Evolutionary conservation across 2,888 invertebrate genomes (phyloP).

Genomic region (Ptychoptera contaminata): DNA sequence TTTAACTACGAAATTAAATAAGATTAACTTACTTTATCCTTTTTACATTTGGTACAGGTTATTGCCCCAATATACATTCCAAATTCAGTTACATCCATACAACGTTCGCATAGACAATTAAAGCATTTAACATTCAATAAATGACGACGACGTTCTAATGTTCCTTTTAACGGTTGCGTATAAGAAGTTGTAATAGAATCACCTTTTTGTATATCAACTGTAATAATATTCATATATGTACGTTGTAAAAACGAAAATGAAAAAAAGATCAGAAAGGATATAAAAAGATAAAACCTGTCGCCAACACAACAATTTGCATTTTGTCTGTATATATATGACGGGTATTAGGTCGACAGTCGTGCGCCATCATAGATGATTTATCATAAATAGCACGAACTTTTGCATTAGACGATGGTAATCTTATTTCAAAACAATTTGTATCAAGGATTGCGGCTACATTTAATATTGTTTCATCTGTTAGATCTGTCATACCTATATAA

Average conservation of each 20-base stretch:
- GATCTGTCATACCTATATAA: constrained; percentile 26
- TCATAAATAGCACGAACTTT: constrained; percentile 48
- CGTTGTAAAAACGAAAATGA: background rate
- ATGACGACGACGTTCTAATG: constrained; percentile 45
- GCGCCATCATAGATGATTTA: constrained; percentile 50
- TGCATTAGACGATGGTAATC: constrained; percentile 29
- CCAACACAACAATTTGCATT: constrained; percentile 43
- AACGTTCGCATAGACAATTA: constrained; percentile 48
- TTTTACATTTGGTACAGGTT: constrained; percentile 44
- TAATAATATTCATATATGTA: background rate
- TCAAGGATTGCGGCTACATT: constrained; percentile 52
- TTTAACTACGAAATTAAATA: background rate
- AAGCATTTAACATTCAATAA: constrained; percentile 49
- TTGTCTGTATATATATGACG: constrained; percentile 48
- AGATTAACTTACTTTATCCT: constrained; percentile 23
- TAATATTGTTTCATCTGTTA: constrained; percentile 40
- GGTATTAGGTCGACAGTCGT: constrained; percentile 57
- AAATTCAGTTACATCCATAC: constrained; percentile 53
- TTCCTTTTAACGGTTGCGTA: constrained; percentile 53
- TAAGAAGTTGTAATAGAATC: constrained; percentile 51
- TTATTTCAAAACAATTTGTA: constrained; percentile 54
- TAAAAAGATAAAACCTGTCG: constrained; percentile 35
- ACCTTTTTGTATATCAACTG: constrained; percentile 41
- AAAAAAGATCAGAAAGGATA: background rate
- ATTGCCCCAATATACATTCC: constrained; percentile 46